Percentiles rank a stretch among this genome's conserved stretches.
phyloP scores from a whole-genome alignment of 2,113 vertebrate species.

The Xiphophorus couchianus region DNA sequence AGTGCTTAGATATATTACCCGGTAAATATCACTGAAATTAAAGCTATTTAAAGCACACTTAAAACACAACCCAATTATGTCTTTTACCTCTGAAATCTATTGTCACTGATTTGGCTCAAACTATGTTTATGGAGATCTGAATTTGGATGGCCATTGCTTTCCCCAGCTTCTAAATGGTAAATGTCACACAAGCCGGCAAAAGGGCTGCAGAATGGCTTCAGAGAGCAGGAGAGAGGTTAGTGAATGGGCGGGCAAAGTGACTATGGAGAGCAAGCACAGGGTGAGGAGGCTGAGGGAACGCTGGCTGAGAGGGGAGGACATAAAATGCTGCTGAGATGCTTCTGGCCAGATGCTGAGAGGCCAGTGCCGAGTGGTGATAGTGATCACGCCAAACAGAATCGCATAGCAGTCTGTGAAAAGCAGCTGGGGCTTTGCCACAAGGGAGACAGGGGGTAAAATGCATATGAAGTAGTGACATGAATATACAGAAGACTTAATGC shows the following conservation, averaged over 20 bases:
- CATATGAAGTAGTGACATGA: constrained; percentile 24
- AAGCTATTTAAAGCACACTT: constrained; percentile 10
- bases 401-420: constrained; percentile 23
- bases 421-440: constrained; percentile 10
- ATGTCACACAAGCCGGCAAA: constrained; percentile 66
- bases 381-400: constrained; percentile 26
- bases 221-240: constrained; percentile 22
- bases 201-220: constrained; percentile 20
- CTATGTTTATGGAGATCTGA: constrained; percentile 64
- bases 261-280: neutral
- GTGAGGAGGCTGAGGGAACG: neutral
- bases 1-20: constrained; percentile 44
- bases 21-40: constrained; percentile 25
- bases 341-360: constrained; percentile 44
- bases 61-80: constrained; percentile 14
- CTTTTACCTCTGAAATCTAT: constrained; percentile 3
- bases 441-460: constrained; percentile 27
- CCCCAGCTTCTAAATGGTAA: constrained; percentile 66
- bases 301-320: constrained; percentile 19
- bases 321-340: constrained; percentile 33
- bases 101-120: constrained; percentile 35
- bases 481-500: constrained; percentile 10
- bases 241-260: constrained; percentile 16
- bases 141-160: constrained; percentile 65
- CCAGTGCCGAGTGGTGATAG: constrained; percentile 36